Conservation (phyloP, 2,888 invertebrate species). For the Drosophila mettleri region DNA sequence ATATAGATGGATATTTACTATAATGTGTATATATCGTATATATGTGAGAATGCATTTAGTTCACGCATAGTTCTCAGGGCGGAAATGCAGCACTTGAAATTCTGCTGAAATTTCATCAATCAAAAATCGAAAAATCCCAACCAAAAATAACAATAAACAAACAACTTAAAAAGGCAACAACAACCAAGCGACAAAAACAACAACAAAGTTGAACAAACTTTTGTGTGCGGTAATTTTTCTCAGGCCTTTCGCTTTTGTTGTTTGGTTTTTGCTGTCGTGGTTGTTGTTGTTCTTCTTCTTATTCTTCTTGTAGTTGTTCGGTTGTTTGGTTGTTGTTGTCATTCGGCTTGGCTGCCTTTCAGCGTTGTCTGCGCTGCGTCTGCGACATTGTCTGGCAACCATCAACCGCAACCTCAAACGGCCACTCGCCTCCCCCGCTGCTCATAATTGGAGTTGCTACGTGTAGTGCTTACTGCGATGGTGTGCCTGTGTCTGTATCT, state of each 20-base stretch:
- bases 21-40: not conserved
- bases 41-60: not conserved
- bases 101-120: constrained; percentile 54
- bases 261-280: constrained; percentile 1
- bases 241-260: constrained; percentile 33
- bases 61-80: constrained; percentile 3
- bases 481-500: not conserved
- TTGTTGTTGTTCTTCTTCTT: constrained; percentile 2
- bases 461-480: constrained; percentile 5
- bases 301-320: constrained; percentile 7
- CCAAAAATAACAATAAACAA: constrained; percentile 24
- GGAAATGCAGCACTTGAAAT: constrained; percentile 44
- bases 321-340: constrained; percentile 36
- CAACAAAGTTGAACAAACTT: constrained; percentile 53
- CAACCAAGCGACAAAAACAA: constrained; percentile 26
- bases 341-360: constrained; percentile 42
- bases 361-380: constrained; percentile 50
- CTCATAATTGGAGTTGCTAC: constrained; percentile 17
- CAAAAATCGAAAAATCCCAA: constrained; percentile 26
- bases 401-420: not conserved
- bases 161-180: constrained; percentile 19
- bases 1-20: not conserved
- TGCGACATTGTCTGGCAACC: constrained; percentile 56
- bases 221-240: constrained; percentile 43
- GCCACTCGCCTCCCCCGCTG: not conserved